Conservation (phyloP, 2,113 vertebrate genomes). For the Tonatia bakeri region DNA sequence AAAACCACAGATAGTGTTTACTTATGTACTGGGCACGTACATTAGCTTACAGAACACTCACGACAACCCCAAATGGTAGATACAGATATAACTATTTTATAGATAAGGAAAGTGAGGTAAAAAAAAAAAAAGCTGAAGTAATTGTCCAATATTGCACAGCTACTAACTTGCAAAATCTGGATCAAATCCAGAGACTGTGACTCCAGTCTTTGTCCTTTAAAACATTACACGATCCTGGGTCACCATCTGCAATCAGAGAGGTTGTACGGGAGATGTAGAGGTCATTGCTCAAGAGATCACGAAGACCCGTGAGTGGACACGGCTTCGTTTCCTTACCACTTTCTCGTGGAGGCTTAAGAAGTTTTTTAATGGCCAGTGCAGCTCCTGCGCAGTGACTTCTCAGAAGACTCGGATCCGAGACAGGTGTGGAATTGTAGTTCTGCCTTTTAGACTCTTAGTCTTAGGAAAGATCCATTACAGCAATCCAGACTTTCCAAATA, state of each 20-base stretch:
- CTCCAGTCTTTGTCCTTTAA: background rate
- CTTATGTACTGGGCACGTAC: too few species aligned
- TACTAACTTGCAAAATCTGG: background rate
- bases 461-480: background rate
- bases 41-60: background rate
- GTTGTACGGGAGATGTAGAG: background rate
- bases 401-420: background rate
- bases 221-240: background rate
- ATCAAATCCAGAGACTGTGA: background rate
- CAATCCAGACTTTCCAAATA: background rate
- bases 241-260: background rate
- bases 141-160: background rate
- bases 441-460: background rate
- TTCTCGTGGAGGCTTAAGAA: background rate
- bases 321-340: background rate
- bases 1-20: background rate
- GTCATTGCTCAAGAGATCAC: background rate
- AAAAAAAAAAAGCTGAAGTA: background rate
- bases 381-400: background rate
- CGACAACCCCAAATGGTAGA: background rate
- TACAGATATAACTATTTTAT: background rate
- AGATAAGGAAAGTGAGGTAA: background rate
- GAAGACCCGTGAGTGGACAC: background rate
- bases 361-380: background rate
- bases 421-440: background rate